These are phyloP conservation scores for Sebastes kiyomatsui DNA, from an alignment of 2,797 vertebrate genomes.

Conservation along the genomic window DNA sequence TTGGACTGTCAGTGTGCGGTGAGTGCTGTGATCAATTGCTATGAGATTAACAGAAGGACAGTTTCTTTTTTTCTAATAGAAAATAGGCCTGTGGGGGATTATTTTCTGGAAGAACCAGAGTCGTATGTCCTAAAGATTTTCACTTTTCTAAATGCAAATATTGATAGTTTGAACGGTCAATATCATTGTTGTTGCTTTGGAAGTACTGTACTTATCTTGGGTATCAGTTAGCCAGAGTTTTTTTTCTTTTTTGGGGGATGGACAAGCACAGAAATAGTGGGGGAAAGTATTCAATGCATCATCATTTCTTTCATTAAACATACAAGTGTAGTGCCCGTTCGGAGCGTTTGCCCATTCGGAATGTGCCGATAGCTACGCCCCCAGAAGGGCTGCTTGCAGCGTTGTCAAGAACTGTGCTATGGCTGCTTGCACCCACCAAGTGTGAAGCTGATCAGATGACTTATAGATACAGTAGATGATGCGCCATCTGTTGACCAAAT, in stretches of 20 bases:
- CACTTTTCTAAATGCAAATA: neutral
- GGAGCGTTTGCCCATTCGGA: too few species aligned
- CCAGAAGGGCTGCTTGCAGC: too few species aligned
- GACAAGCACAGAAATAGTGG: neutral
- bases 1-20: neutral
- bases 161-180: neutral
- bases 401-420: too few species aligned
- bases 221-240: neutral
- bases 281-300: neutral
- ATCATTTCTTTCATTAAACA: neutral
- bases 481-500: too few species aligned
- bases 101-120: neutral
- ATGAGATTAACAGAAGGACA: neutral
- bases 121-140: neutral
- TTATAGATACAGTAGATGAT: too few species aligned
- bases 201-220: neutral
- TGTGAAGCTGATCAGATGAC: too few species aligned
- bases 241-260: neutral
- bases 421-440: too few species aligned
- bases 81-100: neutral
- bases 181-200: neutral
- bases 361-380: fast-evolving
- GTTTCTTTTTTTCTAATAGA: neutral
- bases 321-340: neutral
- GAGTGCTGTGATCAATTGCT: neutral